A percentile compares a stretch with the other conserved stretches of the same genome.
Conservation (phyloP, 2,113 vertebrate species). For the Cinclus cinclus region DNA sequence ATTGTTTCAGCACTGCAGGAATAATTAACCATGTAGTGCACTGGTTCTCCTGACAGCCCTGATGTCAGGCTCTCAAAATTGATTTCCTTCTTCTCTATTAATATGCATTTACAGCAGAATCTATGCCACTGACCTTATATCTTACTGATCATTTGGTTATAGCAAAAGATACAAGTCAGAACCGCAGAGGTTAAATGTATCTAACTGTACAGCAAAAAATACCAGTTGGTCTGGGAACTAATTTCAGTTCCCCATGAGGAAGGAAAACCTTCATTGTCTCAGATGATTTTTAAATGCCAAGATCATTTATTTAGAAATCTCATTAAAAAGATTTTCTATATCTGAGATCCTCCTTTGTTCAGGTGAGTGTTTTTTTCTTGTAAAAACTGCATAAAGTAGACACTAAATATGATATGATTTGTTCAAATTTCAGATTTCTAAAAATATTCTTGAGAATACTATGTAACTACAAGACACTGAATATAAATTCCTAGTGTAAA, state of each 20-base stretch:
- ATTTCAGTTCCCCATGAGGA: not conserved
- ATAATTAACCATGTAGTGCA: constrained; percentile 16
- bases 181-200: not conserved
- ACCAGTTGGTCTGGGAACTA: not conserved
- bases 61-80: not conserved
- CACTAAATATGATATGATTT: not conserved
- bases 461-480: not conserved
- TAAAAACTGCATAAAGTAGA: not conserved
- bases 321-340: not conserved
- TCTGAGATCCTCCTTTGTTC: not conserved
- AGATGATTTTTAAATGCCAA: constrained; percentile 17
- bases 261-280: not conserved
- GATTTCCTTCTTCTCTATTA: not conserved
- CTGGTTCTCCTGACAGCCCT: not conserved
- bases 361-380: not conserved
- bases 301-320: not conserved
- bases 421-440: not conserved
- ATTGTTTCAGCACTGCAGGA: not conserved
- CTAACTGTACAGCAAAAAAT: not conserved
- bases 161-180: constrained; percentile 10
- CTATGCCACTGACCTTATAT: not conserved
- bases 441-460: not conserved
- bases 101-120: not conserved
- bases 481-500: not conserved
- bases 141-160: not conserved